These are phyloP conservation scores for Cyclina sinensis DNA, from an alignment of 1,140 invertebrate genomes.

Conservation along the genomic window DNA sequence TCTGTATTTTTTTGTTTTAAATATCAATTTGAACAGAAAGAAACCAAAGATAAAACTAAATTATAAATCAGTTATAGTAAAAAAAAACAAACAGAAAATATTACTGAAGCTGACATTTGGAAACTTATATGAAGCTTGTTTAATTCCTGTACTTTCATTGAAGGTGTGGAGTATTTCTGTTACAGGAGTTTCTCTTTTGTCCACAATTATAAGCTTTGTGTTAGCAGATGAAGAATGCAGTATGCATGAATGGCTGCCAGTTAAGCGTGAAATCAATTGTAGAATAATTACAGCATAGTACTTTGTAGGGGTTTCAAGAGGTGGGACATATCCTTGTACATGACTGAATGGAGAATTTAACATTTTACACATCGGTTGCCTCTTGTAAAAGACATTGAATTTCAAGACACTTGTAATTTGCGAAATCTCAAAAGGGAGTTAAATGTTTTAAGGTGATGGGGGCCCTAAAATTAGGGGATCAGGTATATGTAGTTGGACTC, in stretches of 20 bases:
- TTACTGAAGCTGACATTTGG: too few relatives aligned
- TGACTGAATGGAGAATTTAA: constrained; percentile 19
- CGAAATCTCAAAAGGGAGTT: constrained; percentile 5
- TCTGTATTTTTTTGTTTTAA: too few relatives aligned
- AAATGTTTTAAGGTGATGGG: constrained; percentile 2
- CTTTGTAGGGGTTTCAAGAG: neutral
- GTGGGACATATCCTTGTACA: neutral
- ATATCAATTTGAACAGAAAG: too few relatives aligned
- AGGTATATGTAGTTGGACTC: neutral
- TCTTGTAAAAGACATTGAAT: neutral
- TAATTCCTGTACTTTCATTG: too few relatives aligned
- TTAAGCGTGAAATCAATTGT: constrained; percentile 57
- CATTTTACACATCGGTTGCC: constrained; percentile 36
- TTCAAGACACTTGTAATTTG: constrained; percentile 31
- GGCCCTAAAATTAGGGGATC: neutral
- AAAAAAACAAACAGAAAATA: too few relatives aligned
- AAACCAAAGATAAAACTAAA: too few relatives aligned
- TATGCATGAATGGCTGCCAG: constrained; percentile 26
- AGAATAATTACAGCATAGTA: constrained; percentile 26
- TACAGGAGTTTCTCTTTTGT: too few relatives aligned
- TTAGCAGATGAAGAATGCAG: constrained; percentile 45
- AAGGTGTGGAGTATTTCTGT: too few relatives aligned
- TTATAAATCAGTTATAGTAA: too few relatives aligned
- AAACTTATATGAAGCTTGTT: too few relatives aligned
- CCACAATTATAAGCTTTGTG: too few relatives aligned